phyloP scores from a whole-genome alignment of 2,888 invertebrate species.

The Biston betularia region DNA sequence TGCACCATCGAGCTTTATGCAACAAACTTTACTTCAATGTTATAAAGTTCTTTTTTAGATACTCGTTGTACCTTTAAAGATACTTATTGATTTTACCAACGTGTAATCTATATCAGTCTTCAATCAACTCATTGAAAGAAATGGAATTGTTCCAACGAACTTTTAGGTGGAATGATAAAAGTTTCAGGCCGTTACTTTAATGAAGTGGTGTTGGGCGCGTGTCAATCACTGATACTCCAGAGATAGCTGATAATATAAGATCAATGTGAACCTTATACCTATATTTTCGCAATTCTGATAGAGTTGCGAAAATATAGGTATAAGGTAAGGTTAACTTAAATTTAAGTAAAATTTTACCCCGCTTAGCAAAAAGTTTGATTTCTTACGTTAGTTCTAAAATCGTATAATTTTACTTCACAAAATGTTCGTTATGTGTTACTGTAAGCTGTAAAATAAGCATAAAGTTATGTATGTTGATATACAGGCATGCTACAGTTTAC shows the following conservation, averaged over 20 bases:
- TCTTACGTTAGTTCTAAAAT: too few species aligned
- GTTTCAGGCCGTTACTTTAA: slow-evolving; percentile 39
- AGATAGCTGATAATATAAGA: neutral
- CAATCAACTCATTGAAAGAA: slow-evolving; percentile 19
- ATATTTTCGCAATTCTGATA: too few species aligned
- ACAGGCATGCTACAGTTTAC: neutral
- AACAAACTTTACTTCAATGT: too few species aligned
- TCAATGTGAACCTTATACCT: too few species aligned
- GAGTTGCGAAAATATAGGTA: too few species aligned
- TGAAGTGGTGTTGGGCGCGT: slow-evolving; percentile 34
- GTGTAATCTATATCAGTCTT: slow-evolving; percentile 19
- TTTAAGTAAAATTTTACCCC: too few species aligned
- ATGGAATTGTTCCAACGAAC: slow-evolving; percentile 12
- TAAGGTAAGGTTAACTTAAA: too few species aligned
- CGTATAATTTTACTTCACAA: too few species aligned
- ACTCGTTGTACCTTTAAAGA: neutral
- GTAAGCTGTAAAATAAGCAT: neutral
- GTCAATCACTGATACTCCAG: slow-evolving; percentile 32
- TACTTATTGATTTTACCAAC: slow-evolving; percentile 16
- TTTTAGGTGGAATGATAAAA: slow-evolving; percentile 28
- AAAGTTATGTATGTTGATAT: neutral
- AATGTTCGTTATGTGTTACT: neutral
- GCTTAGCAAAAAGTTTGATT: too few species aligned
- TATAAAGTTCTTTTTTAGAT: too few species aligned
- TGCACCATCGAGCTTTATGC: too few species aligned